Percentiles rank a stretch among this genome's conserved stretches.
phyloP scores from a whole-genome alignment of 2,113 vertebrate species.

The Odontophorus gujanensis region DNA sequence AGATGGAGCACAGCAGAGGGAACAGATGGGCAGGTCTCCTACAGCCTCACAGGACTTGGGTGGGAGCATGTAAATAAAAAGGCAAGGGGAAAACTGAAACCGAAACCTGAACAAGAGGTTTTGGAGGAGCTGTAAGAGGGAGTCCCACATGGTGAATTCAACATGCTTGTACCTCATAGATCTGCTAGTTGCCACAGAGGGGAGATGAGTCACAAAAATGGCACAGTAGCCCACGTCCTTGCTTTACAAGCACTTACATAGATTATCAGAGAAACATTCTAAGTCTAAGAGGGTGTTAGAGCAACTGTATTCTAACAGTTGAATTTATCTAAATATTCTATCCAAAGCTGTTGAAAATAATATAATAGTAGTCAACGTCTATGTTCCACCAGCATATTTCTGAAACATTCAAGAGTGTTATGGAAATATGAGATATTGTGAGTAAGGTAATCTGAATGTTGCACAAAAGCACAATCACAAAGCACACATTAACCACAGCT shows the following conservation, averaged over 20 bases:
- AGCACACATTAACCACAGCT: not conserved
- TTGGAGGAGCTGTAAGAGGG: not conserved
- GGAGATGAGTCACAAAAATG: not conserved
- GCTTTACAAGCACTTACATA: not conserved
- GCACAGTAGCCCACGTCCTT: not conserved
- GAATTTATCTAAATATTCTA: not conserved
- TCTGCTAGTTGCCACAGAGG: not conserved
- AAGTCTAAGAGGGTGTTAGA: conserved; percentile 8
- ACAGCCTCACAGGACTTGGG: not conserved
- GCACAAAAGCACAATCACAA: not conserved
- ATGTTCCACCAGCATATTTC: not conserved
- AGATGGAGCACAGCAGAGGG: not conserved
- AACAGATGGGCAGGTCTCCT: not conserved
- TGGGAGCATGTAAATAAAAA: not conserved
- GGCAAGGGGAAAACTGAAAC: not conserved
- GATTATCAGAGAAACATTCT: not conserved
- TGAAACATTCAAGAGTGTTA: not conserved
- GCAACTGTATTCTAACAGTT: conserved; percentile 3
- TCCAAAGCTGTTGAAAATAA: not conserved
- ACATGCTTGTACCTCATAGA: not conserved
- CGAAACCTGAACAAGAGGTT: not conserved
- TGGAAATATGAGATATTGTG: conserved; percentile 15
- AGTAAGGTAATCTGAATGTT: not conserved
- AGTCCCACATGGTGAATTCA: not conserved
- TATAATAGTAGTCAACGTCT: not conserved